Evolutionary conservation across 2,113 vertebrate species (phyloP).

Genomic region (Rhinoderma darwinii): DNA sequence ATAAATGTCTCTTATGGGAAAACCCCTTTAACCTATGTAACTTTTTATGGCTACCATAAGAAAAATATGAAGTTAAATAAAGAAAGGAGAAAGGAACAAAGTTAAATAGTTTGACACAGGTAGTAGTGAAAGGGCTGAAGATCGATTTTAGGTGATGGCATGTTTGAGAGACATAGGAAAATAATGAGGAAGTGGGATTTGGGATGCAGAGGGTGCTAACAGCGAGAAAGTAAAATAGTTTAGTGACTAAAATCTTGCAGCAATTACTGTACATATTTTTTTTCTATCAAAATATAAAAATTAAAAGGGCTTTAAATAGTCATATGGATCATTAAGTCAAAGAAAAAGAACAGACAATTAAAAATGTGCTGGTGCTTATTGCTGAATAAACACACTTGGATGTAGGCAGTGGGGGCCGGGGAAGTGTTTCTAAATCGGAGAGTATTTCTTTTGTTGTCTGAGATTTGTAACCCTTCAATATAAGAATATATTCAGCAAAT

Average conservation of each 20-base stretch:
- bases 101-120: no score
- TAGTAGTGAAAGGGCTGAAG: background rate
- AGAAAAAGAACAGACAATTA: conserved; percentile 50
- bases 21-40: no score
- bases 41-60: no score
- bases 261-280: conserved; percentile 56
- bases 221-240: background rate
- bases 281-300: conserved; percentile 59
- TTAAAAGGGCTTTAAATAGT: conserved; percentile 58
- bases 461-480: conserved; percentile 33
- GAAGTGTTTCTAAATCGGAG: conserved; percentile 5
- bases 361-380: conserved; percentile 53
- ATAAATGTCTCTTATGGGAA: no score
- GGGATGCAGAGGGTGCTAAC: conserved; percentile 6
- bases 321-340: conserved; percentile 59
- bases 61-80: no score
- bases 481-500: background rate
- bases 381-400: conserved; percentile 55
- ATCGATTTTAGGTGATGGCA: background rate
- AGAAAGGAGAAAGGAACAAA: no score
- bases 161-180: background rate
- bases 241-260: conserved; percentile 57
- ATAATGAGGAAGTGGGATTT: background rate
- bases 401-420: conserved; percentile 13
- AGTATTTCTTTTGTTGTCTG: conserved; percentile 16